phyloP scores from a whole-genome alignment of 2,113 vertebrate genomes.

The Mesoclemmys tuberculata region DNA sequence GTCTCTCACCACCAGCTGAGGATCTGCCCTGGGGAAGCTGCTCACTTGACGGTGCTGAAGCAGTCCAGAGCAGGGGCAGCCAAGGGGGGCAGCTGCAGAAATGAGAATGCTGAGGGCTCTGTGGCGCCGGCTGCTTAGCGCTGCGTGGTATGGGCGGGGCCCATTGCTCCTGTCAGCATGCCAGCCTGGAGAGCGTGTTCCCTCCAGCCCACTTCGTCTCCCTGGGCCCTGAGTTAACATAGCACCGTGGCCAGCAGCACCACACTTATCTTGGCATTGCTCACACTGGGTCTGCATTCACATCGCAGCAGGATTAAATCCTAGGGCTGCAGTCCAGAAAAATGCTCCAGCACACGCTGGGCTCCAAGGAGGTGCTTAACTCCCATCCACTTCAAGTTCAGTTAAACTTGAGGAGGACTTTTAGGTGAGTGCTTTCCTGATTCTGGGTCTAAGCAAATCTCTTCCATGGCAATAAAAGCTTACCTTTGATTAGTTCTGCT shows the following conservation, averaged over 20 bases:
- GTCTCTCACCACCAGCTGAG: background rate
- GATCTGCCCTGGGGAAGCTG: background rate
- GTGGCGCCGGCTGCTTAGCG: background rate
- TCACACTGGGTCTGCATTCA: background rate
- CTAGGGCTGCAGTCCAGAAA: background rate
- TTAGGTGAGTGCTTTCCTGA: background rate
- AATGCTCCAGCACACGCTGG: too few relatives aligned
- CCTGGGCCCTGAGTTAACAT: background rate
- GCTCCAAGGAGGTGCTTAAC: background rate
- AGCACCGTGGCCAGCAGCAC: background rate
- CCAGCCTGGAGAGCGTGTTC: background rate
- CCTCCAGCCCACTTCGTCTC: background rate
- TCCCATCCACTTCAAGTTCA: rapidly evolving
- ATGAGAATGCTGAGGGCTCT: background rate
- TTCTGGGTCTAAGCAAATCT: background rate
- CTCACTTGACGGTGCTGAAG: background rate
- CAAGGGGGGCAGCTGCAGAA: background rate
- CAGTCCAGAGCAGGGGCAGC: background rate
- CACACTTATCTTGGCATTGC: background rate
- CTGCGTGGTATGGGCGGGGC: background rate
- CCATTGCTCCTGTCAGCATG: background rate
- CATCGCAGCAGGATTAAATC: background rate
- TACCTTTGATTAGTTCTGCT: slow-evolving; percentile 28
- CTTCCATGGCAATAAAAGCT: slow-evolving; percentile 49
- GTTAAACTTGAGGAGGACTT: background rate